phyloP scores from a whole-genome alignment of 2,797 vertebrate species.

The Betta splendens region DNA sequence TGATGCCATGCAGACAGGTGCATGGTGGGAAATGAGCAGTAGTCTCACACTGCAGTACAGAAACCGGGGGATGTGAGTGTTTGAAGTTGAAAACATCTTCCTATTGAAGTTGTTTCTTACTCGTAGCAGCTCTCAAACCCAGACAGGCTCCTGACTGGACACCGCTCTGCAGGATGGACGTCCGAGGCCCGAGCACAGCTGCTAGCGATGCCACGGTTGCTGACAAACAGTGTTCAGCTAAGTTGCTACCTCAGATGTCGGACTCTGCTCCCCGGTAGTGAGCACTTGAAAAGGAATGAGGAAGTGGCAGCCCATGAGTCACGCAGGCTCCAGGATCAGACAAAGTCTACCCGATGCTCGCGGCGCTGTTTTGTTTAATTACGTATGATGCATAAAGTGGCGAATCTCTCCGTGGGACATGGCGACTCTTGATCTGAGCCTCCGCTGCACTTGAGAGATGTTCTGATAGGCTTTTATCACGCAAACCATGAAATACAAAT shows the following conservation, averaged over 20 bases:
- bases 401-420: constrained; percentile 17
- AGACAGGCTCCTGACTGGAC: neutral
- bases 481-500: constrained; percentile 8
- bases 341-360: neutral
- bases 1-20: constrained; percentile 32
- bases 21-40: constrained; percentile 25
- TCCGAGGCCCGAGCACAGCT: neutral
- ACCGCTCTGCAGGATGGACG: neutral
- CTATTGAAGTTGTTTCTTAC: neutral
- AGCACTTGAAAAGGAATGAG: constrained; percentile 2
- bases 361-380: constrained; percentile 32
- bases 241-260: neutral
- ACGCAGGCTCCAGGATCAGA: neutral
- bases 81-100: neutral
- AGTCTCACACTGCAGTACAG: neutral
- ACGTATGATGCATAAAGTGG: constrained; percentile 24
- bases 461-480: constrained; percentile 16
- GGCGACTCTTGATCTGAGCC: constrained; percentile 23
- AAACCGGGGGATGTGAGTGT: neutral
- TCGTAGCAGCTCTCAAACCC: neutral
- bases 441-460: constrained; percentile 7
- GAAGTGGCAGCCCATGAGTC: neutral
- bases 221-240: neutral
- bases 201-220: too few relatives aligned
- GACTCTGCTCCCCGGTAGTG: neutral